Evolutionary conservation across 2,113 vertebrate species (phyloP), one percentile per base, ranked within the genome.

Genomic region (Anguilla rostrata): DNA sequence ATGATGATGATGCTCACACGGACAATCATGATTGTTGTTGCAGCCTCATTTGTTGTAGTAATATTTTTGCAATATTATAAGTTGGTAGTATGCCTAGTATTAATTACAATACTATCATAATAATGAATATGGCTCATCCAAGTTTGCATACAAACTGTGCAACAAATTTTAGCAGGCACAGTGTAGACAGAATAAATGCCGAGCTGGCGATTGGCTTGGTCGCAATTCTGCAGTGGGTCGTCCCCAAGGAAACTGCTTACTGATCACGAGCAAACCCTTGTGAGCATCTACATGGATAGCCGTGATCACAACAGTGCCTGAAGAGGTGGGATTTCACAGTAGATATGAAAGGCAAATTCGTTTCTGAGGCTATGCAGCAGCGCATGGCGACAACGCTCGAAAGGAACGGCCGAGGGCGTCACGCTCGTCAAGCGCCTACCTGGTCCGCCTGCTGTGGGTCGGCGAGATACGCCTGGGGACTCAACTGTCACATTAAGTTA

Each of bases 401-500:
- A 90, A 86, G 92, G 93, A 91, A 93, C 83, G 92, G 93, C 18
- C 85, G 90, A 94, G 94, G 95, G 95, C 94, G 95, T 95, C 95
- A 94, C 91, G 93, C 91, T 94, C 94, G 93, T 95, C 94, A 95
- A 93, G 92, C 60, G 60, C 40, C 39, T 95, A 95, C 95, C 94
- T 94, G 94, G 92, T 92, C 92, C 88, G 92, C 94, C 89, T 94
- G 92, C 91, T 86, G 92, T 87, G 84, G 90, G 89, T 92, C 90
- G 90, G 92, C 89, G 86, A 91, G 88, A 94, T 94, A 94, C 91
- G 93, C 95, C 94, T 92, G 90, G 95, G 95, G 95, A 95, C 93
- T 94, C 92, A 91, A 94, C 94, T 95, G 95, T 96, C 95, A 95
- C 93, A 93, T 95, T 95, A 93, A 93, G 94, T 91, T 93, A 94